Percentiles rank a stretch among this genome's conserved stretches.
Evolutionary conservation across 1,140 invertebrate species (phyloP).

Genomic region (Macrostomum lignano): DNA sequence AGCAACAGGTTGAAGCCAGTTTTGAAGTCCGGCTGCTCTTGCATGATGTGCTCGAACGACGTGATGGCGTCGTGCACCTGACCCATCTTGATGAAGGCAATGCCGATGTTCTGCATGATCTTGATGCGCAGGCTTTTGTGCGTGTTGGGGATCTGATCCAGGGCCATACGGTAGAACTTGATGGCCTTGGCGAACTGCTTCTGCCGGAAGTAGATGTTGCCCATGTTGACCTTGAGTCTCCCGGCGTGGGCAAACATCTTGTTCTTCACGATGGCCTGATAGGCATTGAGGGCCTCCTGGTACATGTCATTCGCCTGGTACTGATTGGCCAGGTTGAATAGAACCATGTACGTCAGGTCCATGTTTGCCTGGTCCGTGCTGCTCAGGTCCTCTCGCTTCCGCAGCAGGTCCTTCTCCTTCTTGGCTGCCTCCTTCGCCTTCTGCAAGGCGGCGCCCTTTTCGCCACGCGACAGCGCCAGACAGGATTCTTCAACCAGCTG

Average conservation of each 20-base stretch:
- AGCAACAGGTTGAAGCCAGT: conserved; percentile 60
- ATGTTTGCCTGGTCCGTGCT: conserved; percentile 59
- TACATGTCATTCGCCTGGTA: conserved; percentile 74
- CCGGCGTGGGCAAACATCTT: conserved; percentile 32
- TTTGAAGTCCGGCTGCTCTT: conserved; percentile 61
- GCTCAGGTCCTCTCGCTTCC: conserved; percentile 59
- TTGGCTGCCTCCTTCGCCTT: conserved; percentile 81
- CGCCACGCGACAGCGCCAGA: conserved; percentile 34
- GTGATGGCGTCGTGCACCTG: conserved; percentile 76
- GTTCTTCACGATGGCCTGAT: conserved; percentile 39
- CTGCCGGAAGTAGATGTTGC: conserved; percentile 80
- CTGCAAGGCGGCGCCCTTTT: conserved; percentile 42
- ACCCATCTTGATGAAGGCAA: conserved; percentile 72
- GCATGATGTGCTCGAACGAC: conserved; percentile 91
- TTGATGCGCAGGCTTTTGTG: conserved; percentile 67
- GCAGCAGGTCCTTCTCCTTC: conserved; percentile 54
- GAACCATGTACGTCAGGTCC: conserved; percentile 70
- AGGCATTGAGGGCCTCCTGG: conserved; percentile 73
- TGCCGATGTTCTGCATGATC: conserved; percentile 91
- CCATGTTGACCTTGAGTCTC: conserved; percentile 81
- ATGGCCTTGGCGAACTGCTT: conserved; percentile 74
- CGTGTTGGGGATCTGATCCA: conserved; percentile 67
- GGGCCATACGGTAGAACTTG: conserved; percentile 83
- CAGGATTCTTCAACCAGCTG: conserved; percentile 51
- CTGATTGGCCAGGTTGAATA: conserved; percentile 71